phyloP scores from a whole-genome alignment of 2,888 invertebrate genomes.

The Cloeon dipterum region DNA sequence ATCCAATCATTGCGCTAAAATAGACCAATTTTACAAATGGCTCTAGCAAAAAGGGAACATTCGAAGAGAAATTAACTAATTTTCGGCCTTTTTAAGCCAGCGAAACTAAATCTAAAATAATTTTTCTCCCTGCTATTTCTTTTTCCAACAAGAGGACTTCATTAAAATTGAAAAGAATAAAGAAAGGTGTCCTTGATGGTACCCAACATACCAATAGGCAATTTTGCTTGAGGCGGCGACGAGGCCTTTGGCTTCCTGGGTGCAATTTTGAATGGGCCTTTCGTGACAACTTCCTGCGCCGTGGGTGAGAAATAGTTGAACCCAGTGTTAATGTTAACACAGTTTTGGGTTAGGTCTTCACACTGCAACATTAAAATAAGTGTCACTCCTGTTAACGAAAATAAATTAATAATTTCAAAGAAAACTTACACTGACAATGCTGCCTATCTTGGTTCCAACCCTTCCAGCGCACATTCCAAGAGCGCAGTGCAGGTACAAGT shows the following conservation, averaged over 20 bases:
- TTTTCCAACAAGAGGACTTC: too few relatives aligned
- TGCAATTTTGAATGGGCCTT: conserved; percentile 11
- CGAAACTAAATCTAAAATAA: too few relatives aligned
- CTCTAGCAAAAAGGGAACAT: too few relatives aligned
- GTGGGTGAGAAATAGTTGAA: conserved; percentile 10
- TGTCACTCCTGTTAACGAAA: too few relatives aligned
- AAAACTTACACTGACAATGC: conserved; percentile 11
- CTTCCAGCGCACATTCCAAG: conserved; percentile 14
- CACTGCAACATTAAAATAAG: conserved; percentile 12
- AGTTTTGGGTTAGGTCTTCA: conserved; percentile 11
- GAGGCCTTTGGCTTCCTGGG: background rate
- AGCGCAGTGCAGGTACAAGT: conserved; percentile 15
- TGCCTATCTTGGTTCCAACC: conserved; percentile 9
- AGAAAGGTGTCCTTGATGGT: too few relatives aligned
- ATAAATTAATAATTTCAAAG: conserved; percentile 1
- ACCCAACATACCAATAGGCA: too few relatives aligned
- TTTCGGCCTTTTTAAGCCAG: too few relatives aligned
- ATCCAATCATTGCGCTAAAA: too few relatives aligned
- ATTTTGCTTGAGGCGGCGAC: background rate
- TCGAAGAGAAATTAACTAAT: too few relatives aligned
- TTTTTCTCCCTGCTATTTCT: too few relatives aligned
- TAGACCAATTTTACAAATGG: too few relatives aligned
- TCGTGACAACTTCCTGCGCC: conserved; percentile 11
- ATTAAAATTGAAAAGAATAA: too few relatives aligned
- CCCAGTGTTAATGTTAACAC: conserved; percentile 10